Evolutionary conservation across 1,140 invertebrate genomes (phyloP), one percentile per base, ranked within the genome.

Genomic region (Acromyrmex heyeri): DNA sequence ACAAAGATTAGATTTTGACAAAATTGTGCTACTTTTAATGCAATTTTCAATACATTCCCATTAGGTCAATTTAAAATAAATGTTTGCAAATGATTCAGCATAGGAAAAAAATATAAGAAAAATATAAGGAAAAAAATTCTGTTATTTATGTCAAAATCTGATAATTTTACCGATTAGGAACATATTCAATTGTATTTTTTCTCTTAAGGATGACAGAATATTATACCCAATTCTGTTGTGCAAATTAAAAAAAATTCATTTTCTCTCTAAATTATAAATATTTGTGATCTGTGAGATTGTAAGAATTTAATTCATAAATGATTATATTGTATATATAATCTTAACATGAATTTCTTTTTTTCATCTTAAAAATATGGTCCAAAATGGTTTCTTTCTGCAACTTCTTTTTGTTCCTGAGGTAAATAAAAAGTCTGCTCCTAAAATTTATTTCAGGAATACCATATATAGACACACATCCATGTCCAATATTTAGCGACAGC

Each of bases 401-500:
- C 1, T n/a, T 53, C 30, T 6, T 14, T n/a, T 24, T 1, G 6
- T 7, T 4, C 14, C 8, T 30, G 12, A 53, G n/a, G 1, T 34
- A 18, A 34, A 34, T 24, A 24, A 7, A 34, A 30, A 73, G 7
- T 55, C 2, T 34, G 34, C 3, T 6, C 0, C 1, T 55, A 61
- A 61, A 61, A 16, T 34, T 27, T 78, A 65, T 50, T 48, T 48
- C 38, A 21, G 44, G 44, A 21, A 34, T 61, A 64, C 24, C 57
- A 14, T 27, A 21, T 6, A 64, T 8, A 30, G 14, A 38, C n/a
- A 38, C 61, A 70, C 78, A 50, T 75, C 75, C 70, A 44, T 12
- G 12, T 34, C 12, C 34, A 61, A 61, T 67, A 76, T 76, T 88
- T 70, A 79, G 24, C 69, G 53, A 30, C 34, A 34, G 24, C 21